phyloP scores from a whole-genome alignment of 2,797 vertebrate species.

The Chaetodon trifasciatus region DNA sequence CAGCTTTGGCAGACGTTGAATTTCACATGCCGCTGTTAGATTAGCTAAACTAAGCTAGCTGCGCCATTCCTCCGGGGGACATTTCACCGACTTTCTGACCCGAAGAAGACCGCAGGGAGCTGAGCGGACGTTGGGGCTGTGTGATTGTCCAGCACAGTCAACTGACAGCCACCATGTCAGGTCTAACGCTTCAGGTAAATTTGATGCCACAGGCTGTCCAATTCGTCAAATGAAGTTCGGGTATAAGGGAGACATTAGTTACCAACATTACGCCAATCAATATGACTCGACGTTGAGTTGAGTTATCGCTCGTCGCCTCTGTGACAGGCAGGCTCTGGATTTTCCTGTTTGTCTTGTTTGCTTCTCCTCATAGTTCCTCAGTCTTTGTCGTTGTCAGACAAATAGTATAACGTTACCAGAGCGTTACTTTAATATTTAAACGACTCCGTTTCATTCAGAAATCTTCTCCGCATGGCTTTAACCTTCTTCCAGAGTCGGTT shows the following conservation, averaged over 20 bases:
- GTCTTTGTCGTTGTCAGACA: not conserved
- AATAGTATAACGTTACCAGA: not conserved
- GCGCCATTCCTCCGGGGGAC: not conserved
- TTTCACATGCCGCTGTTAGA: not conserved
- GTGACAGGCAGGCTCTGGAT: constrained; percentile 40
- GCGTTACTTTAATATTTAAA: not conserved
- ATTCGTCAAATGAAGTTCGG: not conserved
- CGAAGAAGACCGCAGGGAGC: constrained; percentile 1
- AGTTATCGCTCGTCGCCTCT: not conserved
- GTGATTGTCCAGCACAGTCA: constrained; percentile 18
- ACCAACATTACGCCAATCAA: not conserved
- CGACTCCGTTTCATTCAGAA: not conserved
- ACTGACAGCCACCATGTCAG: constrained; percentile 76
- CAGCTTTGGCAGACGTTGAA: constrained; percentile 12
- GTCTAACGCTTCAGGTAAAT: constrained; percentile 78
- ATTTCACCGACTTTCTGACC: not conserved
- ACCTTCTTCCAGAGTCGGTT: not conserved
- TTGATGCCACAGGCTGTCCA: fast-evolving
- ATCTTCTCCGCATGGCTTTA: not conserved
- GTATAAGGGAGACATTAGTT: no score
- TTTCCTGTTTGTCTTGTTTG: constrained; percentile 74
- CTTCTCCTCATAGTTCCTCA: constrained; percentile 16
- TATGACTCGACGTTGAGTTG: not conserved
- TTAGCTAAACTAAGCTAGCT: not conserved
- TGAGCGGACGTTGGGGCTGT: constrained; percentile 7